phyloP scores from a whole-genome alignment of 2,888 invertebrate species.

The Platycheirus albimanus region DNA sequence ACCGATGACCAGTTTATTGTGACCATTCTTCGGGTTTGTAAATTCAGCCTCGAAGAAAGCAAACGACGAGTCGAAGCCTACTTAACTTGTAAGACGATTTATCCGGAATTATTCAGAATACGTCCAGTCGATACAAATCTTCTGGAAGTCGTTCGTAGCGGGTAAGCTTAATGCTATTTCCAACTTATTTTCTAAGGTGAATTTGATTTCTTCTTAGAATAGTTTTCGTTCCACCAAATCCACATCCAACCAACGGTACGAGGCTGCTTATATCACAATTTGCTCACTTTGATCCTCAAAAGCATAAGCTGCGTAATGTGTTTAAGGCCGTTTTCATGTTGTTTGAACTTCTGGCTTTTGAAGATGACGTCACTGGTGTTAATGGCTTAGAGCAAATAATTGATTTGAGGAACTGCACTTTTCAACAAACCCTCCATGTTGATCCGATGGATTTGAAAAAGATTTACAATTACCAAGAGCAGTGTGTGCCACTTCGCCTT shows the following conservation, averaged over 20 bases:
- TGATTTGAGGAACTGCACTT: constrained; percentile 77
- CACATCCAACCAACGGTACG: constrained; percentile 77
- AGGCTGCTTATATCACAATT: constrained; percentile 78
- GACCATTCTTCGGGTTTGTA: constrained; percentile 78
- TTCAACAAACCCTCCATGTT: constrained; percentile 78
- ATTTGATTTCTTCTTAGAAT: no score
- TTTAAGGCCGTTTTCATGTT: constrained; percentile 79
- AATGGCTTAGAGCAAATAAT: constrained; percentile 77
- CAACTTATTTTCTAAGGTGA: not conserved
- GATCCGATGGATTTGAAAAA: constrained; percentile 78
- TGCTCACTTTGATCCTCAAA: constrained; percentile 77
- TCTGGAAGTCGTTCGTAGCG: constrained; percentile 77
- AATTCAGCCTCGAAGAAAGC: constrained; percentile 79
- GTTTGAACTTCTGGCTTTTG: constrained; percentile 77
- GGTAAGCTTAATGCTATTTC: constrained; percentile 74
- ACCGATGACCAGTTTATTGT: constrained; percentile 78
- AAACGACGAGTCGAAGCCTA: constrained; percentile 78
- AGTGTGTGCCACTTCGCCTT: constrained; percentile 78
- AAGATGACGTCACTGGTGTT: constrained; percentile 77
- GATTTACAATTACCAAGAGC: constrained; percentile 76
- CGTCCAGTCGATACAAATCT: constrained; percentile 77
- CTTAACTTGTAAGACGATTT: constrained; percentile 77
- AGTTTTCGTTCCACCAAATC: constrained; percentile 59
- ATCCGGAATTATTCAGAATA: constrained; percentile 78
- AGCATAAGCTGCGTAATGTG: constrained; percentile 76